These are phyloP conservation scores for Lamellibrachia columna DNA, from an alignment of 2,888 invertebrate species.

Conservation along the genomic window DNA sequence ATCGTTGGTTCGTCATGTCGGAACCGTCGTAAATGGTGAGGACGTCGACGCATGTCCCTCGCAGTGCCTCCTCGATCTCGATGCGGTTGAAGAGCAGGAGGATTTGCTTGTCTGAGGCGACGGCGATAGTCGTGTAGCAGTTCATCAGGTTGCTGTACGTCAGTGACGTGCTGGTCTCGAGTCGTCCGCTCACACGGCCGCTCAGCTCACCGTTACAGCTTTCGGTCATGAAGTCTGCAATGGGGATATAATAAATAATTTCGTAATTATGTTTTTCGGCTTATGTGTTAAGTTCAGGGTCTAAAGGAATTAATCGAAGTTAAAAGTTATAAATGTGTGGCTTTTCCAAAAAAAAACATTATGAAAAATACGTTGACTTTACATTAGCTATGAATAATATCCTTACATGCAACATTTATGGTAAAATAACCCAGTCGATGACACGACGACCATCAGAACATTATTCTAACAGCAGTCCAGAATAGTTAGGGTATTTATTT, in stretches of 20 bases:
- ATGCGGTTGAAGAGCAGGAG: slow-evolving; percentile 26
- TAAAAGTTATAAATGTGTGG: no score
- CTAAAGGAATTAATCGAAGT: no score
- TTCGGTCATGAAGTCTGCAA: slow-evolving; percentile 29
- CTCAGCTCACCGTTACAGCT: not conserved
- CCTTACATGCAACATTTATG: no score
- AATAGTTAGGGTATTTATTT: no score
- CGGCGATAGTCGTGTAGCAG: slow-evolving; percentile 26
- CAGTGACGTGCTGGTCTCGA: slow-evolving; percentile 27
- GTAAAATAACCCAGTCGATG: no score
- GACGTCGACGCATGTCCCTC: slow-evolving; percentile 14
- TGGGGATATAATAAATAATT: not conserved
- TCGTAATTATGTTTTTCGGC: not conserved
- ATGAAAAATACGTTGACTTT: no score
- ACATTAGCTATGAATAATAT: no score
- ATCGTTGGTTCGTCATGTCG: not conserved
- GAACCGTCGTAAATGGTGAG: slow-evolving; percentile 26
- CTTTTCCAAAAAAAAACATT: no score
- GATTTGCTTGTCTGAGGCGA: slow-evolving; percentile 19
- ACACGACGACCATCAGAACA: no score
- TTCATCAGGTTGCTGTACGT: slow-evolving; percentile 31
- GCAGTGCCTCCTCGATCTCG: slow-evolving; percentile 23
- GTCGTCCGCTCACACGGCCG: slow-evolving; percentile 26
- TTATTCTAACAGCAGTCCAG: no score
- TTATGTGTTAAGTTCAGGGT: no score